A percentile compares a stretch with the other conserved stretches of the same genome.
Conservation (phyloP, 2,888 invertebrate species). For the Trilocha varians region DNA sequence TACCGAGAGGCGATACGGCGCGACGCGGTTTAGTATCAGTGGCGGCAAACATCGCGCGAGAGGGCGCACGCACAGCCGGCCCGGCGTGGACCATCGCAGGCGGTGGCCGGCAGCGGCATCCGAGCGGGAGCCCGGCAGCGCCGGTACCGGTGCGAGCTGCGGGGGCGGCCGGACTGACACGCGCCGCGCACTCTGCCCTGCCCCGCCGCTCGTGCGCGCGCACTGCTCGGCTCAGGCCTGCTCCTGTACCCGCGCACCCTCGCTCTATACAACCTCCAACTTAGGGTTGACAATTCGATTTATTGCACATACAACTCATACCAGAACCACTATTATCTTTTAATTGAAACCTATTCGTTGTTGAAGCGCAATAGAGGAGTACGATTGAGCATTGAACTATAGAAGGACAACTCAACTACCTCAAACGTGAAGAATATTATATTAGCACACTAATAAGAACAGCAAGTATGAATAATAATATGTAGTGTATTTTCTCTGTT, state of each 20-base stretch:
- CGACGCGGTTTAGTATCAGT: constrained; percentile 67
- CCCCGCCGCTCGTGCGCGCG: constrained; percentile 31
- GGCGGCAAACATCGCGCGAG: constrained; percentile 69
- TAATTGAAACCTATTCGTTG: not conserved
- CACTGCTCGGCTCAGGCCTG: constrained; percentile 19
- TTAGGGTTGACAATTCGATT: constrained; percentile 35
- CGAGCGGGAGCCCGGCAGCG: constrained; percentile 65
- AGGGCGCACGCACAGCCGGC: constrained; percentile 70
- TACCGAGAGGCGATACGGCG: constrained; percentile 77
- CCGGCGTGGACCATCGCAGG: constrained; percentile 73
- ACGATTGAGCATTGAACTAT: no score
- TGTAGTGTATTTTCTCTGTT: no score
- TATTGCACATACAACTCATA: constrained; percentile 9
- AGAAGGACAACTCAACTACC: no score
- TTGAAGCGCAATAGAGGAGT: no score
- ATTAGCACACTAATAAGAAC: no score
- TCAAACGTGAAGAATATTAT: no score
- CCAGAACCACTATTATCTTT: not conserved
- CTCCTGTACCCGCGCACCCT: constrained; percentile 16
- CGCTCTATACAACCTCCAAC: constrained; percentile 47
- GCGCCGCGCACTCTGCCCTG: constrained; percentile 27
- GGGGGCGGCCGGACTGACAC: constrained; percentile 62
- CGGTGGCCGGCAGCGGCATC: constrained; percentile 72
- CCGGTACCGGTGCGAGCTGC: constrained; percentile 63
- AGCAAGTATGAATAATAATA: no score